A percentile compares a stretch with the other conserved stretches of the same genome.
phyloP scores from a whole-genome alignment of 2,113 vertebrate genomes.

The Cyprinus carpio region DNA sequence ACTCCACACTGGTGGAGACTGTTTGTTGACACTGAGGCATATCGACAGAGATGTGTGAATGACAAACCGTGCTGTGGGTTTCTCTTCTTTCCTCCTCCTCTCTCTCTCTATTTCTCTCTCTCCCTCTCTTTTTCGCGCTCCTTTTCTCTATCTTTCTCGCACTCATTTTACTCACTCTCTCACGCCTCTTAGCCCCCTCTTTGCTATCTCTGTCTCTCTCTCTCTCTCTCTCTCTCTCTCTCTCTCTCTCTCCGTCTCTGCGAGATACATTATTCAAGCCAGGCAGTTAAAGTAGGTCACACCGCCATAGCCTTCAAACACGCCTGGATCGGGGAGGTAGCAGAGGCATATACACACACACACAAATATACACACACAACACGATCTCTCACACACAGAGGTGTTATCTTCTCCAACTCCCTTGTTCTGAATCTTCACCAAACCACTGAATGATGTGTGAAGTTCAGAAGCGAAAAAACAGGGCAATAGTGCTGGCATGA shows the following conservation, averaged over 20 bases:
- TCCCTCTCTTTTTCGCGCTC: conserved; percentile 22
- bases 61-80: conserved; percentile 39
- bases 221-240: conserved; percentile 24
- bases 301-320: conserved; percentile 61
- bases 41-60: conserved; percentile 42
- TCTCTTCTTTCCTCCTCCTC: conserved; percentile 26
- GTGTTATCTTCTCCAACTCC: conserved; percentile 33
- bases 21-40: conserved; percentile 42
- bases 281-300: conserved; percentile 62
- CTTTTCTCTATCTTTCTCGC: conserved; percentile 21
- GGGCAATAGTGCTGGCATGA: conserved; percentile 17
- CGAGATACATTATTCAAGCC: conserved; percentile 59
- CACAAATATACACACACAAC: conserved; percentile 30
- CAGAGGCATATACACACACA: conserved; percentile 29
- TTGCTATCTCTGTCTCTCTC: background rate
- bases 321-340: conserved; percentile 48
- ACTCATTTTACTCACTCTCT: conserved; percentile 32
- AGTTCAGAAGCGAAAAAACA: conserved; percentile 31
- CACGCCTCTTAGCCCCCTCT: background rate
- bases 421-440: conserved; percentile 46
- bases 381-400: conserved; percentile 15
- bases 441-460: conserved; percentile 43
- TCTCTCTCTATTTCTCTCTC: background rate
- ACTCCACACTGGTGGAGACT: conserved; percentile 25
- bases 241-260: conserved; percentile 27